Evolutionary conservation across 2,797 vertebrate species (phyloP).

Genomic region (Euphonia xanthogaster): DNA sequence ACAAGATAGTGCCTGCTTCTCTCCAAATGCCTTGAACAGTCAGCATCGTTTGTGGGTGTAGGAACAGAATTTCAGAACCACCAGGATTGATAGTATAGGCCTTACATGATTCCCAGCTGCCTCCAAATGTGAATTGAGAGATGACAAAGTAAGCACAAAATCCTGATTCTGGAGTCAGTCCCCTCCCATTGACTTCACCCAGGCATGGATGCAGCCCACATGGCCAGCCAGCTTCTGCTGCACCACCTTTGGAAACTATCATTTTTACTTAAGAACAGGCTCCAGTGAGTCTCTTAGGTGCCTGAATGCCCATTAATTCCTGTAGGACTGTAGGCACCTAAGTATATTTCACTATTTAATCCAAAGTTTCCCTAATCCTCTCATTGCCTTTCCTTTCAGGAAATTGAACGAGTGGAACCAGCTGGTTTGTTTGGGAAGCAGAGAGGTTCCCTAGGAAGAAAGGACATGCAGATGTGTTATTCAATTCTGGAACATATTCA

Average conservation of each 20-base stretch:
- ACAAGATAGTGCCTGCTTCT: background rate
- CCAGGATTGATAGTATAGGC: background rate
- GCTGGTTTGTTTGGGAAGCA: background rate
- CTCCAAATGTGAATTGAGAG: background rate
- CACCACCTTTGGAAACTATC: background rate
- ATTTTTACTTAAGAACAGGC: background rate
- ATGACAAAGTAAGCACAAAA: background rate
- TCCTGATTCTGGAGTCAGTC: background rate
- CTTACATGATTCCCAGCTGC: background rate
- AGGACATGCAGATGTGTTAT: background rate
- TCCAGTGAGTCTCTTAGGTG: background rate
- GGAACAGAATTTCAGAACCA: background rate
- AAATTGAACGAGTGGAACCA: background rate
- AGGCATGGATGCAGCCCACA: background rate
- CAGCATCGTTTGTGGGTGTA: accelerated
- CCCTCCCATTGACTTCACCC: background rate
- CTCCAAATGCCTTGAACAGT: background rate
- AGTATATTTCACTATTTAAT: background rate
- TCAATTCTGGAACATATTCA: background rate
- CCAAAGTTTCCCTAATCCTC: background rate
- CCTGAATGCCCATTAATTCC: background rate
- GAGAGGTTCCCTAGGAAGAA: background rate
- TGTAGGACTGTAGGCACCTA: background rate
- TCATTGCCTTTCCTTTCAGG: background rate
- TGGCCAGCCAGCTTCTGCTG: background rate